Conservation (phyloP, 2,113 vertebrate species). For the Parotia lawesii region DNA sequence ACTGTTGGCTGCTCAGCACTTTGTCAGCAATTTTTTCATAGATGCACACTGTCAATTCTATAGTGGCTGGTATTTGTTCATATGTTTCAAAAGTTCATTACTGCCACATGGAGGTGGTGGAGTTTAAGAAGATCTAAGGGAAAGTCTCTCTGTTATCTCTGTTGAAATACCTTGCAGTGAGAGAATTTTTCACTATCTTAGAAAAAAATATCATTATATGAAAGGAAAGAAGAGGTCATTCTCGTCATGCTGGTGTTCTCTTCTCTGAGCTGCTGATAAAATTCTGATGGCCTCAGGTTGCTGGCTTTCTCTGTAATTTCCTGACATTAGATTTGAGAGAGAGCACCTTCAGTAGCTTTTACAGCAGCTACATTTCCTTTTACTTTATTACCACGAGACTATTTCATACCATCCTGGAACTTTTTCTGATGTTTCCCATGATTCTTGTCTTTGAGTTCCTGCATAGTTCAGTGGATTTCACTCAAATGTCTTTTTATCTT, state of each 20-base stretch:
- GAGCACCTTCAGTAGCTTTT: not conserved
- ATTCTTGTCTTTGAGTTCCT: not conserved
- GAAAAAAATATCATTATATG: slow-evolving; percentile 5
- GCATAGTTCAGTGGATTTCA: not conserved
- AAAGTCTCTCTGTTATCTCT: not conserved
- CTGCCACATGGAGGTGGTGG: not conserved
- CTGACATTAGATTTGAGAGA: not conserved
- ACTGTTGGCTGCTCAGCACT: not conserved
- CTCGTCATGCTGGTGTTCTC: slow-evolving; percentile 12
- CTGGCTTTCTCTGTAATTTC: slow-evolving; percentile 31
- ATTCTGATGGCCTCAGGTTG: not conserved
- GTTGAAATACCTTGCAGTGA: not conserved
- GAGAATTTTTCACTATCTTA: not conserved
- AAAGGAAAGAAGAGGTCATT: slow-evolving; percentile 36
- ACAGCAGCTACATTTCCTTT: not conserved
- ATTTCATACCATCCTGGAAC: not conserved
- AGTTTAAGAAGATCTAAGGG: slow-evolving; percentile 2
- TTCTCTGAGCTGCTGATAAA: not conserved
- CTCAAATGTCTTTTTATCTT: not conserved
- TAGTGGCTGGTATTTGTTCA: not conserved
- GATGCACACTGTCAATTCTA: not conserved
- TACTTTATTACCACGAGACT: not conserved
- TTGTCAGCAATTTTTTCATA: not conserved
- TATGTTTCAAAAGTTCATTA: not conserved
- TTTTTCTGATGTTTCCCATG: not conserved